These are phyloP conservation scores for Kryptolebias ocellatus DNA, from an alignment of 2,797 vertebrate species.

Conservation along the genomic window DNA sequence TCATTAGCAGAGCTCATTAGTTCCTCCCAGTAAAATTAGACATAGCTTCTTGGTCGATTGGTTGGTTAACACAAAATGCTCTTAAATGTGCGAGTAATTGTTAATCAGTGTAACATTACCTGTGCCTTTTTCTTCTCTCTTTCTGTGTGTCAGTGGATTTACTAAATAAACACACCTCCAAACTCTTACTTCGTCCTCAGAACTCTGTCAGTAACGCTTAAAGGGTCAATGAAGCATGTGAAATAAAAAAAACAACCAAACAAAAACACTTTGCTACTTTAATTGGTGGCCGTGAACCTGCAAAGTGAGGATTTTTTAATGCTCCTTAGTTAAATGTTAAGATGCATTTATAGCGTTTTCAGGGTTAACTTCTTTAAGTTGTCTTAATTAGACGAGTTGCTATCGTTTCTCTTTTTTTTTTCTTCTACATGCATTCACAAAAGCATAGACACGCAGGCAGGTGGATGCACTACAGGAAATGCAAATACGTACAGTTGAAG, in stretches of 20 bases:
- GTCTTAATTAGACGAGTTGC: not conserved
- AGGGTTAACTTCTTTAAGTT: not conserved
- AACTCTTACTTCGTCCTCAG: no score
- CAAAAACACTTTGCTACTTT: not conserved
- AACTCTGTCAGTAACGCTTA: no score
- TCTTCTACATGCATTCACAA: not conserved
- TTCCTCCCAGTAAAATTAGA: constrained; percentile 31
- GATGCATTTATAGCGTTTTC: not conserved
- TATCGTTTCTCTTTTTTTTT: not conserved
- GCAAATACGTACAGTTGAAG: constrained; percentile 36
- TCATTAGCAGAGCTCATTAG: constrained; percentile 54
- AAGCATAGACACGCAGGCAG: constrained; percentile 9
- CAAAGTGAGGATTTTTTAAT: not conserved
- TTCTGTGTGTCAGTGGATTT: constrained; percentile 1
- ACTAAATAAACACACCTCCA: not conserved
- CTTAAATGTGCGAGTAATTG: constrained; percentile 33
- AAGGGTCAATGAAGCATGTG: no score
- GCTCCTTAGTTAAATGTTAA: constrained; percentile 3
- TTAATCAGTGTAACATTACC: constrained; percentile 27
- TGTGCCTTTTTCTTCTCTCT: not conserved
- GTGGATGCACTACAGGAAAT: constrained; percentile 50
- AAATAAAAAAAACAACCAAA: no score
- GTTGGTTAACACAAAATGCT: constrained; percentile 15
- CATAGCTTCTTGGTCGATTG: constrained; percentile 24
- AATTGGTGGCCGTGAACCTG: not conserved